These are phyloP conservation scores for Molanna angustata DNA, from an alignment of 2,888 invertebrate species.

Conservation along the genomic window DNA sequence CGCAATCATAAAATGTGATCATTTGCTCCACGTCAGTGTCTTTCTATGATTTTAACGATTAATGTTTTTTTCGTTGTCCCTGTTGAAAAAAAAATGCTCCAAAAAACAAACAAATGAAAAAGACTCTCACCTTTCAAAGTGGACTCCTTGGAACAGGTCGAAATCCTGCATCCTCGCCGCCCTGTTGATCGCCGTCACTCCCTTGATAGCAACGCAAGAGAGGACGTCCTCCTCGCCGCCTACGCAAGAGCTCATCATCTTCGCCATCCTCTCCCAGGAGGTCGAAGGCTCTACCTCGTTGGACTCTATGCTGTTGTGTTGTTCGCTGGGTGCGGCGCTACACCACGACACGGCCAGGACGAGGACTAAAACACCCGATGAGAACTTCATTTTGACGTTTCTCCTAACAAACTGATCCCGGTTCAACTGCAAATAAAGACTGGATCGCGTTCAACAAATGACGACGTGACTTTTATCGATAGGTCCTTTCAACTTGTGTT, in stretches of 20 bases:
- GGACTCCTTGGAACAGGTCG: slow-evolving; percentile 57
- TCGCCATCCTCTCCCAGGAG: slow-evolving; percentile 39
- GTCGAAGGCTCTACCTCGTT: slow-evolving; percentile 35
- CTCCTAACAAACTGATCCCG: neutral
- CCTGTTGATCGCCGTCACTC: slow-evolving; percentile 54
- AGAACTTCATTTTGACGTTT: slow-evolving; percentile 10
- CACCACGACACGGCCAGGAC: slow-evolving; percentile 38
- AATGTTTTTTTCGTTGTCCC: no score
- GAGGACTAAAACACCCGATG: slow-evolving; percentile 33
- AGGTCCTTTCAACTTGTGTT: slow-evolving; percentile 20
- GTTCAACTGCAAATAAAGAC: no score
- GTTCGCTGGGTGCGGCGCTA: slow-evolving; percentile 39
- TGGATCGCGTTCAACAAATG: slow-evolving; percentile 1
- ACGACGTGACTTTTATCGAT: neutral
- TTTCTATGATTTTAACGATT: no score
- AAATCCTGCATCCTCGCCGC: slow-evolving; percentile 56
- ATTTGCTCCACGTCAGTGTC: no score
- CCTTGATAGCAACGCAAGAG: slow-evolving; percentile 59
- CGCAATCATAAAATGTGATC: no score
- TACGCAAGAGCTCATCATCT: slow-evolving; percentile 43
- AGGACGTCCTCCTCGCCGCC: slow-evolving; percentile 46
- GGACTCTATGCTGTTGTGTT: slow-evolving; percentile 33
- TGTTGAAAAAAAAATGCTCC: no score
- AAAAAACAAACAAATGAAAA: no score
- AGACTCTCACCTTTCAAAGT: slow-evolving; percentile 52